Percentiles rank a stretch among this genome's conserved stretches.
These are phyloP conservation scores for Scomber colias DNA, from an alignment of 2,113 vertebrate species.

Conservation along the genomic window DNA sequence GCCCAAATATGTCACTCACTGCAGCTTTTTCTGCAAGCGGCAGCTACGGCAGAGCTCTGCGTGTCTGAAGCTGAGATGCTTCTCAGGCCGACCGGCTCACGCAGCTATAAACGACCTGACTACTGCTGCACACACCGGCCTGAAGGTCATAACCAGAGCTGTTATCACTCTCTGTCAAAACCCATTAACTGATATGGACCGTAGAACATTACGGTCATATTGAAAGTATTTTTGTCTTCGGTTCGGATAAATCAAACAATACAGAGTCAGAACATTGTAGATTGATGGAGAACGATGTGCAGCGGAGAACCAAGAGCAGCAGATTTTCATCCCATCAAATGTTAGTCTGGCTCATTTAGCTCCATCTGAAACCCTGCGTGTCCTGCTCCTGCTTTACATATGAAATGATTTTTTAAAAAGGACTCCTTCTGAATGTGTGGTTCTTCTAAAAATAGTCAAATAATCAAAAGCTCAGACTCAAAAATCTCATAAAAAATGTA, in stretches of 20 bases:
- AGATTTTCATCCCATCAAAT: background rate
- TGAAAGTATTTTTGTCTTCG: slow-evolving; percentile 2
- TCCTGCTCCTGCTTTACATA: background rate
- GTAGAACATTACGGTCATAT: slow-evolving; percentile 14
- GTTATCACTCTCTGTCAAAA: slow-evolving; percentile 25
- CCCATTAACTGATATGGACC: background rate
- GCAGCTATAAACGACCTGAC: slow-evolving; percentile 45
- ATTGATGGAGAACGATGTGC: slow-evolving; percentile 11
- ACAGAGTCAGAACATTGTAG: background rate
- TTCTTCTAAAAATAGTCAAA: slow-evolving; percentile 52
- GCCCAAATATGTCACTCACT: slow-evolving; percentile 72
- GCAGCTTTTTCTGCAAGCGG: slow-evolving; percentile 69
- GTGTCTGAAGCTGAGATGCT: slow-evolving; percentile 53
- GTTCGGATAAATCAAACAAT: background rate
- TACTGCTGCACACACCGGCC: slow-evolving; percentile 15
- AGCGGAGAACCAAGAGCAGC: no score
- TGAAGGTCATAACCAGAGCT: slow-evolving; percentile 7
- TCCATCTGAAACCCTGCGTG: background rate
- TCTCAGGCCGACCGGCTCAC: slow-evolving; percentile 31
- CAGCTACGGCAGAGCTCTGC: slow-evolving; percentile 50
- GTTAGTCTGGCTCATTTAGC: background rate
- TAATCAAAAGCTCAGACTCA: slow-evolving; percentile 24
- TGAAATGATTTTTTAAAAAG: background rate
- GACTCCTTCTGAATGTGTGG: slow-evolving; percentile 18
- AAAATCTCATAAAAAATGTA: slow-evolving; percentile 55